Percentiles rank a stretch among this genome's conserved stretches.
These are phyloP conservation scores for Nephrotoma flavescens DNA, from an alignment of 2,888 invertebrate genomes.

Conservation along the genomic window DNA sequence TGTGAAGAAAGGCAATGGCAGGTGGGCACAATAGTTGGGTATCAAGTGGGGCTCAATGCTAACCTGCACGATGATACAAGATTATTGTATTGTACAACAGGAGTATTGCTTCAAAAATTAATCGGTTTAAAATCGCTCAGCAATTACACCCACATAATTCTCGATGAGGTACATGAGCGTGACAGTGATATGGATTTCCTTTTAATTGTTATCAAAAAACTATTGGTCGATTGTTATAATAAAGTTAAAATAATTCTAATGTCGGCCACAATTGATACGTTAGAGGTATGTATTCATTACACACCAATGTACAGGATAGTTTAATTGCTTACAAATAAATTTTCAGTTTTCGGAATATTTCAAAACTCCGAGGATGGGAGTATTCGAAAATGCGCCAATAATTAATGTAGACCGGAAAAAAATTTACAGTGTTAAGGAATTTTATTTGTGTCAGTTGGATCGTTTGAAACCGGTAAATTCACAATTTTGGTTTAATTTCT, in stretches of 20 bases:
- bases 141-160: conserved; percentile 72
- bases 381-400: conserved; percentile 36
- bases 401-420: conserved; percentile 37
- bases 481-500: not conserved
- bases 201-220: conserved; percentile 63
- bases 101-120: conserved; percentile 65
- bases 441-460: conserved; percentile 40
- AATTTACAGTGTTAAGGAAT: conserved; percentile 42
- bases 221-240: conserved; percentile 48
- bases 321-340: not conserved
- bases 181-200: conserved; percentile 86
- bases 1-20: conserved; percentile 71
- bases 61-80: conserved; percentile 39
- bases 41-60: conserved; percentile 48
- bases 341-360: conserved; percentile 25
- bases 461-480: conserved; percentile 36
- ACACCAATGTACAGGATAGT: too few relatives aligned
- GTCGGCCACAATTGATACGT: conserved; percentile 83
- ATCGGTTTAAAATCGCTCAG: conserved; percentile 54
- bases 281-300: conserved; percentile 21
- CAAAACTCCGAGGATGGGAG: conserved; percentile 14
- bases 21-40: conserved; percentile 71
- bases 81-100: conserved; percentile 77
- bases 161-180: conserved; percentile 91
- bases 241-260: conserved; percentile 66